Evolutionary conservation across 2,113 vertebrate genomes (phyloP).

Genomic region (Aspiorhynchus laticeps): DNA sequence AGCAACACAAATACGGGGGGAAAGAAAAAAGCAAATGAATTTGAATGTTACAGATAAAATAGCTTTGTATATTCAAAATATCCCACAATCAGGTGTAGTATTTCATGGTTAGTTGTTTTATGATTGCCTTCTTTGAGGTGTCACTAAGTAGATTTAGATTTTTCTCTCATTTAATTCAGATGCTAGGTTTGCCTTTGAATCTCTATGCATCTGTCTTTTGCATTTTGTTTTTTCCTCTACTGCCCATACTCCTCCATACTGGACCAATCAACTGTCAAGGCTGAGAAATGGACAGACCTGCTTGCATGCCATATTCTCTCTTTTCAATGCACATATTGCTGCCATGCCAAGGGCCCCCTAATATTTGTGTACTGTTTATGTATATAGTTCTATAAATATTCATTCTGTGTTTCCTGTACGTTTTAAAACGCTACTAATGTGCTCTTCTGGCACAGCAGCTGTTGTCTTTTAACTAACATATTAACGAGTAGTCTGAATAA

Average conservation of each 20-base stretch:
- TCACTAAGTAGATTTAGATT: not conserved
- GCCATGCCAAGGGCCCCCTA: conserved; percentile 31
- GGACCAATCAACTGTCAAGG: conserved; percentile 47
- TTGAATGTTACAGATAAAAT: conserved; percentile 30
- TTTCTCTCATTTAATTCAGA: not conserved
- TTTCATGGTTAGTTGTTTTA: conserved; percentile 11
- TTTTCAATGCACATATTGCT: conserved; percentile 57
- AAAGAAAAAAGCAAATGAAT: not conserved
- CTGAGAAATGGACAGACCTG: not conserved
- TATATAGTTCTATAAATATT: conserved; percentile 48
- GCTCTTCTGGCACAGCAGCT: conserved; percentile 41
- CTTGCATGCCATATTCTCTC: conserved; percentile 28
- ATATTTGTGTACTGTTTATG: conserved; percentile 44
- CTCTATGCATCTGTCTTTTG: not conserved
- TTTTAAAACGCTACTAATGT: conserved; percentile 31
- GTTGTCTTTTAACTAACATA: conserved; percentile 34
- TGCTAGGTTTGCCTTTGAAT: not conserved
- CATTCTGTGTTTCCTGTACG: conserved; percentile 11
- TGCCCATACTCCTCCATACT: not conserved
- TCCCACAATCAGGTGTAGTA: not conserved
- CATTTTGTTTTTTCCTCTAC: not conserved
- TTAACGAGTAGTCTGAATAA: not conserved
- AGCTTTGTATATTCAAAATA: not conserved
- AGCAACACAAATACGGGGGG: not conserved
- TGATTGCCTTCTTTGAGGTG: not conserved